Percentiles rank a stretch among this genome's conserved stretches.
Conservation (phyloP, 2,113 vertebrate species). For the Hipposideros armiger region DNA sequence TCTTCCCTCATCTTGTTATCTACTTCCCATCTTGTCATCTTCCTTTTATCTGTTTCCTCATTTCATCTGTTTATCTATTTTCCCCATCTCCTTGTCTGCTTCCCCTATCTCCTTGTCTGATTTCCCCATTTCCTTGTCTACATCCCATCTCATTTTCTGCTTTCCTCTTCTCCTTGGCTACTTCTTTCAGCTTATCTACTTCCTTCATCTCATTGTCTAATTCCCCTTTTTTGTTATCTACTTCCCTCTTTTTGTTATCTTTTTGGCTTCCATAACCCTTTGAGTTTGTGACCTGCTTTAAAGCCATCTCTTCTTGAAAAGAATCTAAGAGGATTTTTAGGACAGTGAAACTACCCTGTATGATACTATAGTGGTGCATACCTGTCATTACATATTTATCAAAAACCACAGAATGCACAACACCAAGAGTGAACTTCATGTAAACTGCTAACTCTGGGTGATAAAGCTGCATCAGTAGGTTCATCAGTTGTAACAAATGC, state of each 20-base stretch:
- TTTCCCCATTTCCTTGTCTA: background rate
- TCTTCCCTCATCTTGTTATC: background rate
- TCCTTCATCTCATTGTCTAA: background rate
- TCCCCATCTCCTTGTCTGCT: background rate
- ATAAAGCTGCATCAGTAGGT: background rate
- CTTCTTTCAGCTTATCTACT: background rate
- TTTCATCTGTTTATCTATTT: background rate
- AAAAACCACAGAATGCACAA: background rate
- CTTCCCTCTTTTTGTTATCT: background rate
- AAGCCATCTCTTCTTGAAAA: background rate
- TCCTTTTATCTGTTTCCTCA: background rate
- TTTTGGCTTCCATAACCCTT: background rate
- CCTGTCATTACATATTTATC: background rate
- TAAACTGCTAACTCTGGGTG: background rate
- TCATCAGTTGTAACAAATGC: background rate
- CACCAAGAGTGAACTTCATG: background rate
- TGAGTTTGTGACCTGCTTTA: constrained; percentile 40
- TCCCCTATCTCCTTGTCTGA: background rate
- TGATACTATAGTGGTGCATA: background rate
- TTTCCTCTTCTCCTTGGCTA: background rate
- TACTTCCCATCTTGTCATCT: background rate
- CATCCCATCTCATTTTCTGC: background rate
- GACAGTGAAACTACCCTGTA: background rate
- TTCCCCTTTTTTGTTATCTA: background rate
- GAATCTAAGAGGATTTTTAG: background rate